Percentiles rank a stretch among this genome's conserved stretches.
phyloP scores from a whole-genome alignment of 1,140 invertebrate genomes.

The Aphelenchoides besseyi region DNA sequence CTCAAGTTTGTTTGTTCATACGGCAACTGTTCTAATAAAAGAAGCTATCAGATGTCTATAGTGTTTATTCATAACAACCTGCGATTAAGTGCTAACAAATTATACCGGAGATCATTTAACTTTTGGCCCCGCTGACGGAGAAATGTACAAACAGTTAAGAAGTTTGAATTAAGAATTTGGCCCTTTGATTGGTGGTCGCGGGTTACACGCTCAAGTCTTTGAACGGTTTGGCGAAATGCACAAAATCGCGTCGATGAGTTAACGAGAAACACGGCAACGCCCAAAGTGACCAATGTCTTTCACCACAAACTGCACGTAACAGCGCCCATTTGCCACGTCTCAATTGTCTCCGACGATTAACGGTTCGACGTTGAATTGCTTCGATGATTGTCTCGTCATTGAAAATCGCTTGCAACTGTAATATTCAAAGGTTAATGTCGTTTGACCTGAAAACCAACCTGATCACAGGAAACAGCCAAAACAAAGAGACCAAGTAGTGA shows the following conservation, averaged over 20 bases:
- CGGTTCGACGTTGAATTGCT: conserved; percentile 72
- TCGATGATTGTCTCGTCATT: conserved; percentile 79
- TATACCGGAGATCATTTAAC: too few relatives aligned
- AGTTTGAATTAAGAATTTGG: too few relatives aligned
- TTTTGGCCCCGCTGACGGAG: too few relatives aligned
- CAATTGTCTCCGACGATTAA: conserved; percentile 66
- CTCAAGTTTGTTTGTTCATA: too few relatives aligned
- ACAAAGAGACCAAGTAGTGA: conserved; percentile 84
- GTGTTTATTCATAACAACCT: too few relatives aligned
- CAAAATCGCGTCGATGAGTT: not conserved
- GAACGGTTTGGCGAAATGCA: conserved; percentile 8
- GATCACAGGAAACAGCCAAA: conserved; percentile 81
- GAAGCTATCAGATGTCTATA: too few relatives aligned
- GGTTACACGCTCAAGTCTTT: not conserved
- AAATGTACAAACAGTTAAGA: too few relatives aligned
- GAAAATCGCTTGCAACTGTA: conserved; percentile 70
- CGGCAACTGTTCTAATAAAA: too few relatives aligned
- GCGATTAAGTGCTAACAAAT: too few relatives aligned
- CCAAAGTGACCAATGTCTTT: conserved; percentile 15
- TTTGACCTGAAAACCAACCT: conserved; percentile 68
- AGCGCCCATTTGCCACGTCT: conserved; percentile 71
- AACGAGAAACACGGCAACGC: conserved; percentile 10
- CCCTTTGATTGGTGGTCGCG: too few relatives aligned
- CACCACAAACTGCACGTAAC: conserved; percentile 77
- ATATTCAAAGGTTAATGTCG: not conserved